These are phyloP conservation scores for Sebastes taczanowskii DNA, from an alignment of 2,797 vertebrate genomes.

Conservation along the genomic window DNA sequence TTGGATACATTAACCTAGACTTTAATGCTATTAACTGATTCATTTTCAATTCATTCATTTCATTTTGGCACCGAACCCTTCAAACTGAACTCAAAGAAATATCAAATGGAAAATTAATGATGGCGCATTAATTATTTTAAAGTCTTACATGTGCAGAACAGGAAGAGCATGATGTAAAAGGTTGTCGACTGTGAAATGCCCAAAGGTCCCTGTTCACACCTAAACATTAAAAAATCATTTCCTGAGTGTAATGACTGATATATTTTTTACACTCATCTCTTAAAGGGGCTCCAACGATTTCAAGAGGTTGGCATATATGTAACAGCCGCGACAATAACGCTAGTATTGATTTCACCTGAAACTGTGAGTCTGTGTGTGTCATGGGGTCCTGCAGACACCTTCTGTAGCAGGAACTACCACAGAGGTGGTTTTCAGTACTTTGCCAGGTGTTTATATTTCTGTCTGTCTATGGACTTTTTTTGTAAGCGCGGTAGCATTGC, in stretches of 20 bases:
- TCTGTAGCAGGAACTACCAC: neutral
- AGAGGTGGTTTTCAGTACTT: neutral
- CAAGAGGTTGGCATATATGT: neutral
- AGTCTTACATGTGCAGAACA: neutral
- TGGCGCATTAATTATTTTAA: neutral
- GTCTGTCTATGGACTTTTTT: neutral
- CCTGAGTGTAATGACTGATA: neutral
- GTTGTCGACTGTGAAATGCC: neutral
- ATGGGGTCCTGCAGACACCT: neutral
- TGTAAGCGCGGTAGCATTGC: too few relatives aligned
- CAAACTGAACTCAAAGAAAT: neutral
- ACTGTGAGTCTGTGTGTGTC: neutral
- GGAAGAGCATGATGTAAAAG: neutral
- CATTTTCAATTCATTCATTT: neutral
- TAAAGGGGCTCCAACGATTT: neutral
- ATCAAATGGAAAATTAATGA: slow-evolving; percentile 7
- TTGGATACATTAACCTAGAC: neutral
- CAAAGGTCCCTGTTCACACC: neutral
- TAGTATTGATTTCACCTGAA: neutral
- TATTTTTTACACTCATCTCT: neutral
- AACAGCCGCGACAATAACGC: neutral
- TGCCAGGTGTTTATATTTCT: neutral
- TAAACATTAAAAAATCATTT: neutral
- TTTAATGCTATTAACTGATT: neutral
- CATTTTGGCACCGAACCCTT: neutral